Conservation (phyloP, 2,113 vertebrate genomes). For the Menura novaehollandiae region DNA sequence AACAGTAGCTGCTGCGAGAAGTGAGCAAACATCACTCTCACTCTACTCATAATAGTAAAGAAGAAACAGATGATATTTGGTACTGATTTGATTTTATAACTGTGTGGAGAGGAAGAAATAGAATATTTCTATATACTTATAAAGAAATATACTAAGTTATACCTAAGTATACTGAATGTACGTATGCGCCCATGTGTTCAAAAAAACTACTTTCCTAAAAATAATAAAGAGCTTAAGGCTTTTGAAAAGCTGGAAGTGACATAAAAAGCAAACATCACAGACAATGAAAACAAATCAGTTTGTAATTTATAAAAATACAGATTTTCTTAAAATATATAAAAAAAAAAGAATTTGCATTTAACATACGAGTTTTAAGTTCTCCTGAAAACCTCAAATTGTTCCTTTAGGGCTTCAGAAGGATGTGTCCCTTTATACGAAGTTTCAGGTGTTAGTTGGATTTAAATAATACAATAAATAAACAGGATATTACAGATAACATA, state of each 20-base stretch:
- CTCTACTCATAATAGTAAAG: background rate
- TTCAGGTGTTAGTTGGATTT: background rate
- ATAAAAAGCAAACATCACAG: background rate
- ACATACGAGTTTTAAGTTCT: background rate
- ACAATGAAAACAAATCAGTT: background rate
- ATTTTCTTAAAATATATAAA: background rate
- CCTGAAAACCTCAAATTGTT: background rate
- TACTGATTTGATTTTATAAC: background rate
- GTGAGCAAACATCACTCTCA: background rate
- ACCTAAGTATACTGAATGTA: background rate
- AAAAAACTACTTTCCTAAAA: background rate
- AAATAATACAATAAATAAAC: background rate
- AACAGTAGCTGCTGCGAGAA: background rate
- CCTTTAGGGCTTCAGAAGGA: background rate
- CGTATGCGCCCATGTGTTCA: rapidly evolving
- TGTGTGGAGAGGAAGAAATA: background rate
- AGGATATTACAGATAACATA: background rate
- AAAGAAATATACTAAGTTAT: background rate
- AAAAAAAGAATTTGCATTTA: background rate
- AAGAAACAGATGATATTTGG: background rate
- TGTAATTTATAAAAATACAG: background rate
- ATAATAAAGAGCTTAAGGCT: background rate
- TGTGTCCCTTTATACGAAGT: background rate
- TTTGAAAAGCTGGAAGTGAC: background rate
- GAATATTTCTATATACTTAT: background rate